These are phyloP conservation scores for Hyposoter didymator DNA, from an alignment of 2,888 invertebrate genomes.

Conservation along the genomic window DNA sequence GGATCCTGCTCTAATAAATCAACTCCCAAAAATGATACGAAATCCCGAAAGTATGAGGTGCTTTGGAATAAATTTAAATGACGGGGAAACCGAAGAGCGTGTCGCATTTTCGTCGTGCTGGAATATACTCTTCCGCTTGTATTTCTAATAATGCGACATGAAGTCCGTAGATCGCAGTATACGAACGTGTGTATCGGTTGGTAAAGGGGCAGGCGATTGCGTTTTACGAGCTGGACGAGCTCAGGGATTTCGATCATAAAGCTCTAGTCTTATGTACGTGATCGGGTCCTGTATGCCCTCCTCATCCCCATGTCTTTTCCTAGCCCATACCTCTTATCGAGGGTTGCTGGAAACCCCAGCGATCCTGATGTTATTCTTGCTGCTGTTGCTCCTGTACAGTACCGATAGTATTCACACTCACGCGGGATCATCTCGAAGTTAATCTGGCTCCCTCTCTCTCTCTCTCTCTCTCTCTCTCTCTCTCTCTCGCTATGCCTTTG, in stretches of 20 bases:
- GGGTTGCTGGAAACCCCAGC: constrained; percentile 24
- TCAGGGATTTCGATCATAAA: constrained; percentile 62
- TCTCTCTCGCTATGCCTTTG: neutral
- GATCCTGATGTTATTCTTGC: constrained; percentile 55
- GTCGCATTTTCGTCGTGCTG: neutral
- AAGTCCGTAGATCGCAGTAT: neutral
- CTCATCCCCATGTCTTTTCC: constrained; percentile 1
- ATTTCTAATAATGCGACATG: constrained; percentile 15
- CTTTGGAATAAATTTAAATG: neutral
- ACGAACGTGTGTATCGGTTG: neutral
- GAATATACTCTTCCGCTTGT: neutral
- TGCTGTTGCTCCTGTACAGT: constrained; percentile 57
- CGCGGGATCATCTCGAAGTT: constrained; percentile 59
- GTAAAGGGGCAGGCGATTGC: constrained; percentile 14
- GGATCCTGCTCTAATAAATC: neutral
- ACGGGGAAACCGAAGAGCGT: neutral
- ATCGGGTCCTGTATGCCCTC: constrained; percentile 16
- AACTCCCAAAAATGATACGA: neutral
- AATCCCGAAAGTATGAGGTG: neutral
- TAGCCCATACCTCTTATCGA: neutral
- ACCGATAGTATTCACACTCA: constrained; percentile 65
- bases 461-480: neutral
- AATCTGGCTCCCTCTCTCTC: constrained; percentile 8
- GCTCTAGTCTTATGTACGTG: constrained; percentile 61
- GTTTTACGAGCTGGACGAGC: constrained; percentile 63